A percentile compares a stretch with the other conserved stretches of the same genome.
phyloP scores from a whole-genome alignment of 2,888 invertebrate species.

The Catocala nupta region DNA sequence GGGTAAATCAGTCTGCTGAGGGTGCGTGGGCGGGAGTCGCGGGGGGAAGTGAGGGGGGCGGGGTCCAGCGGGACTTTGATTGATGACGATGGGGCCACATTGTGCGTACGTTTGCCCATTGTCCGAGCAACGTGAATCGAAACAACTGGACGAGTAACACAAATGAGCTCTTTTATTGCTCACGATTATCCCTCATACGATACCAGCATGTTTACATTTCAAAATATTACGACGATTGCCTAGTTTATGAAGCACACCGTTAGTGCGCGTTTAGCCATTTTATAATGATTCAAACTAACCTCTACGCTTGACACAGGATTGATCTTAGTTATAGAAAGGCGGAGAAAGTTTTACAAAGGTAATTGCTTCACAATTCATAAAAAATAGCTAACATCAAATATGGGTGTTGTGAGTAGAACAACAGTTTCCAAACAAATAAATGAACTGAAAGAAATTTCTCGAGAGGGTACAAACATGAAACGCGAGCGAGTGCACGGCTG shows the following conservation, averaged over 20 bases:
- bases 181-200: slow-evolving; percentile 63
- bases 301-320: slow-evolving; percentile 10
- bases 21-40: slow-evolving; percentile 57
- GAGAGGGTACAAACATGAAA: slow-evolving; percentile 77
- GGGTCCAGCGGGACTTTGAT: slow-evolving; percentile 68
- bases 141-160: slow-evolving; percentile 74
- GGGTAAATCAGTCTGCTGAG: slow-evolving; percentile 62
- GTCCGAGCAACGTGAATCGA: slow-evolving; percentile 77
- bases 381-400: slow-evolving; percentile 65
- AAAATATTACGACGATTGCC: slow-evolving; percentile 31
- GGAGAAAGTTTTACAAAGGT: slow-evolving; percentile 39
- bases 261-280: slow-evolving; percentile 2
- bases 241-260: slow-evolving; percentile 11
- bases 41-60: slow-evolving; percentile 19
- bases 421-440: slow-evolving; percentile 80
- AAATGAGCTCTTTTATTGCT: slow-evolving; percentile 73
- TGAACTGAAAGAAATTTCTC: slow-evolving; percentile 83
- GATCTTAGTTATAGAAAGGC: slow-evolving; percentile 21
- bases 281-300: slow-evolving; percentile 14
- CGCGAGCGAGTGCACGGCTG: slow-evolving; percentile 62
- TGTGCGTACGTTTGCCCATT: slow-evolving; percentile 76
- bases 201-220: slow-evolving; percentile 53
- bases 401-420: slow-evolving; percentile 69
- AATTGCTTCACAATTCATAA: slow-evolving; percentile 62
- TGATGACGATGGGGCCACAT: slow-evolving; percentile 77